Conservation (phyloP, 2,888 invertebrate species). For the Brachyopa scutellaris region DNA sequence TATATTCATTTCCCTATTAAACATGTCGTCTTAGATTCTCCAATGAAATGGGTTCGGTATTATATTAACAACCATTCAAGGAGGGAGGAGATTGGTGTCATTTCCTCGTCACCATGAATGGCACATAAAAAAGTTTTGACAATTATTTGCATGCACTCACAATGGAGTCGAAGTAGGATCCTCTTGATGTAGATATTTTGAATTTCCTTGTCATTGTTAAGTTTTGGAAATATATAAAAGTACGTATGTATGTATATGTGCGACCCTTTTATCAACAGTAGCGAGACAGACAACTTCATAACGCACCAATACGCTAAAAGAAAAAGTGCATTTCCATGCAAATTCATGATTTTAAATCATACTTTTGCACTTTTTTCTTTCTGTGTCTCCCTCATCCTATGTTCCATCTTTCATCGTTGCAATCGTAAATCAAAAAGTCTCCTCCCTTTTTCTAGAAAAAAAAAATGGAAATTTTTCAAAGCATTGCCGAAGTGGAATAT, state of each 20-base stretch:
- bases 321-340: conserved; percentile 31
- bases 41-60: no score
- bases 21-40: not conserved
- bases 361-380: not conserved
- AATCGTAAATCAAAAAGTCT: conserved; percentile 16
- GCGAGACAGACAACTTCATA: no score
- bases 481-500: conserved; percentile 30
- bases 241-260: not conserved
- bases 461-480: conserved; percentile 22
- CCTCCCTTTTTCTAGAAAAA: not conserved
- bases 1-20: not conserved
- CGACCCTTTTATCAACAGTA: not conserved
- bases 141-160: conserved; percentile 1
- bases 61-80: not conserved
- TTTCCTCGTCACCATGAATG: not conserved
- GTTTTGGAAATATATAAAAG: no score
- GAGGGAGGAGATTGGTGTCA: not conserved
- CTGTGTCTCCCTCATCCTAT: not conserved
- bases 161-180: not conserved
- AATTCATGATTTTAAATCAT: not conserved
- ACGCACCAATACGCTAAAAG: no score
- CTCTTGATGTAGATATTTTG: no score
- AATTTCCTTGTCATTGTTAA: not conserved
- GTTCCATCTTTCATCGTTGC: no score
- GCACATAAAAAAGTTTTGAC: conserved; percentile 6